Conservation (phyloP, 2,888 invertebrate species). For the Himalopsyche japonica region DNA sequence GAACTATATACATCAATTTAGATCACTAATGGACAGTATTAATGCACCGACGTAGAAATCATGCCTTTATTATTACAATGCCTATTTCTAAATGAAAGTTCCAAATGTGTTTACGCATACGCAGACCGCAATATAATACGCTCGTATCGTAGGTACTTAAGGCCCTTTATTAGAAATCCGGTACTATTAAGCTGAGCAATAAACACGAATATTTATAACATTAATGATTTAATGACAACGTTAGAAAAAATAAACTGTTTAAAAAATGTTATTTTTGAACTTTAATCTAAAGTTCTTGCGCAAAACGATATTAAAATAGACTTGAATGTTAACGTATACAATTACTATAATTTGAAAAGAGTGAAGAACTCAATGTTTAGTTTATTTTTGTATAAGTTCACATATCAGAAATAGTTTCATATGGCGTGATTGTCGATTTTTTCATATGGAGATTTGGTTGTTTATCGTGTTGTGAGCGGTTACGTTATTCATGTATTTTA, state of each 20-base stretch:
- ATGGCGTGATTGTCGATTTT: too few relatives aligned
- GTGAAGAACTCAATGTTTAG: too few relatives aligned
- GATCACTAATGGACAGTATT: conserved; percentile 10
- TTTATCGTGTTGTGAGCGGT: too few relatives aligned
- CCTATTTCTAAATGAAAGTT: neutral
- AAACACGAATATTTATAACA: neutral
- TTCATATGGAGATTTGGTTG: too few relatives aligned
- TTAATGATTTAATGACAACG: neutral
- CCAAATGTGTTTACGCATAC: neutral
- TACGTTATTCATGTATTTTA: too few relatives aligned
- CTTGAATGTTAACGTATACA: too few relatives aligned
- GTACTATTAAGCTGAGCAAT: neutral
- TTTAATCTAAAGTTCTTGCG: neutral
- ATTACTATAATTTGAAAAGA: too few relatives aligned
- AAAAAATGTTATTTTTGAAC: neutral
- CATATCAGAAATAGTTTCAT: too few relatives aligned
- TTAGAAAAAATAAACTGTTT: neutral
- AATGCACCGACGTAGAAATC: neutral
- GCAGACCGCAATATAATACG: neutral
- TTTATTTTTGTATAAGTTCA: too few relatives aligned
- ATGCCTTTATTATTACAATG: neutral
- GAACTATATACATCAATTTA: neutral
- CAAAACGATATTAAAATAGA: too few relatives aligned
- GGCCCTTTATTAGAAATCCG: neutral
- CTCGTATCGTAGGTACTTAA: neutral